Conservation (phyloP, 2,113 vertebrate genomes). For the Theristicus caerulescens region DNA sequence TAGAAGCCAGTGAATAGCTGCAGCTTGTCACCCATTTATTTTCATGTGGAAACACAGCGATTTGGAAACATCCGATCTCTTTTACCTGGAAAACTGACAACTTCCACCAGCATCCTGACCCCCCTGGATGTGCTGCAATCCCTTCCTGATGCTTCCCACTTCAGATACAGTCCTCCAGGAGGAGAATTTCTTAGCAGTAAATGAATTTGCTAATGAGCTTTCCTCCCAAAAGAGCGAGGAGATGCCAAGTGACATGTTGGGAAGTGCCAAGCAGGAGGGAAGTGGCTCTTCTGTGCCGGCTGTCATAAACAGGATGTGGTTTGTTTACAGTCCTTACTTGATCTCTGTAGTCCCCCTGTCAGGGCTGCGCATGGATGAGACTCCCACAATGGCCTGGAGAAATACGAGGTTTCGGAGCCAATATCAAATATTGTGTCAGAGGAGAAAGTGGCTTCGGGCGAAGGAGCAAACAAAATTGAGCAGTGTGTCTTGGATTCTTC, state of each 20-base stretch:
- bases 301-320: neutral
- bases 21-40: constrained; percentile 13
- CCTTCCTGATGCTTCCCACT: neutral
- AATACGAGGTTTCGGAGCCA: neutral
- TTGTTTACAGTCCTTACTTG: neutral
- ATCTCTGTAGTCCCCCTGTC: neutral
- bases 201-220: constrained; percentile 23
- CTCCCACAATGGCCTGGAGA: neutral
- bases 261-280: constrained; percentile 41
- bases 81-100: neutral
- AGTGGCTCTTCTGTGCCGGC: neutral
- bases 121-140: neutral
- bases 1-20: neutral
- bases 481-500: constrained; percentile 28
- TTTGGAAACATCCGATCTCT: constrained; percentile 2
- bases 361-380: neutral
- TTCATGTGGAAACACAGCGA: neutral
- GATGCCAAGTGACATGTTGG: constrained; percentile 11
- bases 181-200: constrained; percentile 1
- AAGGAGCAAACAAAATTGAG: constrained; percentile 57
- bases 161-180: neutral
- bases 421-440: constrained; percentile 1
- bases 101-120: neutral
- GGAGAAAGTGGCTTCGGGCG: neutral
- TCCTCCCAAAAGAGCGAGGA: neutral